These are phyloP conservation scores for Cheirogaleus medius DNA, from an alignment of 2,113 vertebrate genomes.

Conservation along the genomic window DNA sequence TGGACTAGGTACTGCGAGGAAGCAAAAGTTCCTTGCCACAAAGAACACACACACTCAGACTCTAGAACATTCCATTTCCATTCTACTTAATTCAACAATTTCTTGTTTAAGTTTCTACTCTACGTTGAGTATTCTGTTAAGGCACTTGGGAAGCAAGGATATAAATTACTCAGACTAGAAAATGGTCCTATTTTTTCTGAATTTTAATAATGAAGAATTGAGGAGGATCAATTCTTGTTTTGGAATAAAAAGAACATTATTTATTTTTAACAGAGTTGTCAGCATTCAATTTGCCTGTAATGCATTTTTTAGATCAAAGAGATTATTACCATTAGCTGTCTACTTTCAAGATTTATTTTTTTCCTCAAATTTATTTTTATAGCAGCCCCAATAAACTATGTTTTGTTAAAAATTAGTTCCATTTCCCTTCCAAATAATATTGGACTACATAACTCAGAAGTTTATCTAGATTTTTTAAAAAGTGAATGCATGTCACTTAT, in stretches of 20 bases:
- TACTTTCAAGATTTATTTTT: slow-evolving; percentile 71
- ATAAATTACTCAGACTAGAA: slow-evolving; percentile 59
- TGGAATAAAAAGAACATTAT: slow-evolving; percentile 65
- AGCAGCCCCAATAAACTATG: slow-evolving; percentile 63
- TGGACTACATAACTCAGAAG: slow-evolving; percentile 59
- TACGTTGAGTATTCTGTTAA: not conserved
- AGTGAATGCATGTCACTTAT: slow-evolving; percentile 3
- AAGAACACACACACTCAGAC: not conserved
- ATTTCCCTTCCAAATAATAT: slow-evolving; percentile 63
- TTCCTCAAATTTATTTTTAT: slow-evolving; percentile 70
- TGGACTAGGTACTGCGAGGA: not conserved
- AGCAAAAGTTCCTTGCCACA: not conserved
- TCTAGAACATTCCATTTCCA: not conserved
- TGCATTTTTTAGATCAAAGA: slow-evolving; percentile 57
- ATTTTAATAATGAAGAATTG: slow-evolving; percentile 71
- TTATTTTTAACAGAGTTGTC: slow-evolving; percentile 71
- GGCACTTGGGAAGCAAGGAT: slow-evolving; percentile 29
- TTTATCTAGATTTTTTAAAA: not conserved
- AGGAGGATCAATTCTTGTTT: slow-evolving; percentile 67
- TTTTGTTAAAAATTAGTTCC: slow-evolving; percentile 75
- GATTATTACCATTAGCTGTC: slow-evolving; percentile 68
- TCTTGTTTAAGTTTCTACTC: slow-evolving; percentile 34
- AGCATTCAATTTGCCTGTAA: slow-evolving; percentile 65
- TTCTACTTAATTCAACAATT: not conserved
- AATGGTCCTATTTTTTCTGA: slow-evolving; percentile 46